A percentile compares a stretch with the other conserved stretches of the same genome.
phyloP scores from a whole-genome alignment of 2,797 vertebrate genomes.

The Pangasius mekongensis region DNA sequence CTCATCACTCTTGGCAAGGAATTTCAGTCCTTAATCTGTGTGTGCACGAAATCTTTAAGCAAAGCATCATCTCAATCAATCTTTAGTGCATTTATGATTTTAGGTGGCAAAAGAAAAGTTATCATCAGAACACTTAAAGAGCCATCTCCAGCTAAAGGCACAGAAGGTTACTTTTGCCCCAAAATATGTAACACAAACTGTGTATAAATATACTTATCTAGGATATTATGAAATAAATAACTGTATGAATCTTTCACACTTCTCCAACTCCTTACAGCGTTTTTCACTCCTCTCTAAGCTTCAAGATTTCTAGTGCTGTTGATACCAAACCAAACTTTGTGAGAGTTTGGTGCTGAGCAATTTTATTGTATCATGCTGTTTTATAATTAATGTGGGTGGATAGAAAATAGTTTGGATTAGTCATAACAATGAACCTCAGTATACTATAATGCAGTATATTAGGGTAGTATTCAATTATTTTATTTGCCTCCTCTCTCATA shows the following conservation, averaged over 20 bases:
- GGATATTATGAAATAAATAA: background rate
- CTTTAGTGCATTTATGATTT: background rate
- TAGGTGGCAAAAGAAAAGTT: background rate
- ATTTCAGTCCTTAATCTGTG: background rate
- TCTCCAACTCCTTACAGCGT: background rate
- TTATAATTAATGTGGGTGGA: background rate
- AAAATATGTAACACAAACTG: conserved; percentile 4
- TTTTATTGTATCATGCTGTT: background rate
- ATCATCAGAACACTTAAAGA: background rate
- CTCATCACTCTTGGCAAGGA: background rate
- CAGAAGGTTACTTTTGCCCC: background rate
- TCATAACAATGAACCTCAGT: conserved; percentile 11
- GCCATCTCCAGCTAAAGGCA: background rate
- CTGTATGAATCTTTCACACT: background rate
- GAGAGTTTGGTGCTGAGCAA: background rate
- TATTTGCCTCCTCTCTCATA: background rate
- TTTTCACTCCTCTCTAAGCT: background rate
- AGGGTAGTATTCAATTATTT: background rate
- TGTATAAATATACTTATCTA: background rate
- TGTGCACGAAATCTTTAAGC: background rate
- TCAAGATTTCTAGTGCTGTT: background rate
- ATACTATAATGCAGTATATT: background rate
- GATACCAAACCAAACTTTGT: background rate
- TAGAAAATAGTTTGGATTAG: background rate
- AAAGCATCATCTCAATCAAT: background rate